These are phyloP conservation scores for Pantherophis alleghaniensis DNA, from an alignment of 2,797 vertebrate species.

Conservation along the genomic window DNA sequence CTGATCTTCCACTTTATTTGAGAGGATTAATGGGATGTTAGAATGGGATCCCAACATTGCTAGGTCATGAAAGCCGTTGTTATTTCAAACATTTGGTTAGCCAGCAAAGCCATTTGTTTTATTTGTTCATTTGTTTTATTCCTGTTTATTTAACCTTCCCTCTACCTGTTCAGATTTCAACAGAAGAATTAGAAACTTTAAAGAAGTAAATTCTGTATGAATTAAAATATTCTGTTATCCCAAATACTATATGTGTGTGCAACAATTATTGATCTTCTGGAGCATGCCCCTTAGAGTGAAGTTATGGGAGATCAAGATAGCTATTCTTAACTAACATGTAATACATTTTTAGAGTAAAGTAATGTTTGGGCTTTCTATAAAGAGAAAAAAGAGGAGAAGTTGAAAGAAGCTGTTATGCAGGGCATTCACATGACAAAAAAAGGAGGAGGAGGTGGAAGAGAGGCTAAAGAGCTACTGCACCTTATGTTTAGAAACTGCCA, in stretches of 20 bases:
- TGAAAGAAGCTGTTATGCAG: not conserved
- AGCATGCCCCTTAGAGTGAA: not conserved
- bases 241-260: not conserved
- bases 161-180: not conserved
- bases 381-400: not conserved
- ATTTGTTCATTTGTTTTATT: not conserved
- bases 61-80: not conserved
- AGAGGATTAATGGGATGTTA: not conserved
- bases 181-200: not conserved
- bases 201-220: not conserved
- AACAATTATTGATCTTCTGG: not conserved
- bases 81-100: not conserved
- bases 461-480: slow-evolving; percentile 1
- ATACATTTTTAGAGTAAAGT: not conserved
- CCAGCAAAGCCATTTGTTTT: not conserved
- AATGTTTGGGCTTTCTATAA: not conserved
- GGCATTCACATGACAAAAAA: not conserved
- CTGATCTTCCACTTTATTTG: not conserved
- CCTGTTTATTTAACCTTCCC: not conserved
- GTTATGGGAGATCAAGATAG: not conserved
- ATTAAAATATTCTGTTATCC: not conserved
- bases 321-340: not conserved
- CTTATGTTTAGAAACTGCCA: not conserved
- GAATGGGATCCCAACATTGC: not conserved
- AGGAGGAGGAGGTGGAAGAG: not conserved